Base-by-base conservation (phyloP, 2,797 vertebrate genomes). In the Pelobates cultripes region DNA sequence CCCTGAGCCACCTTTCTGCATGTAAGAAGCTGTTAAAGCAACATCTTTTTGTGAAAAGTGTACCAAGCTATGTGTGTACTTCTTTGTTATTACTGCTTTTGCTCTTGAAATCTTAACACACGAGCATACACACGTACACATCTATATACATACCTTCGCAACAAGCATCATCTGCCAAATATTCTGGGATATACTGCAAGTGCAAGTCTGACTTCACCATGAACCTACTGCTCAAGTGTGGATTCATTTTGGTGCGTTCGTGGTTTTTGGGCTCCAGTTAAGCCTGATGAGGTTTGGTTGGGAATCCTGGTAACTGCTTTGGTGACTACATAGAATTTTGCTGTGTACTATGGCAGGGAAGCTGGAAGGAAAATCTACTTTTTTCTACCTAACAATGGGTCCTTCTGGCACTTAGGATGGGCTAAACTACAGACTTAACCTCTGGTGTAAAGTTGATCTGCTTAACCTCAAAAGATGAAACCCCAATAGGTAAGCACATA, bases 401-500 rank as follows among this genome's bases (percentile, higher is more conserved):
- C 86, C 84, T 86, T 85, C 83, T 79, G 86, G 84, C 88, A 89
- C 91, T 82, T 86, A 87, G 75, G 86, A 90, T 86, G 87, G 90
- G 89, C 87, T 90, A 80, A 51, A 70, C 86, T 87, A 84, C 88
- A 86, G 28, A 75, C 81, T 85, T 84, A 87, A 89, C 88, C 86
- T 88, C 87, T 90, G 84, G 84, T 86, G 89, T 89, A 85, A 45
- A 85, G 73, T 79, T 88, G 89, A 87, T 90, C 89, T 87, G 86
- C 90, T 90, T 90, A 90, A 87, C 85, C 85, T 86, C 80, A 74
- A 86, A 82, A 86, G 89, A 84, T 89, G 90, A 89, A 83, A 86
- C 87, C 87, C 86, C 79, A 88, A 85, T 85, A 91, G 92, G 94
- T 94, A 91, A 93, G 93, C 89, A 76, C 72, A 4, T 81, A 82